phyloP scores from a whole-genome alignment of 1,140 invertebrate species.

The Sinonovacula constricta region DNA sequence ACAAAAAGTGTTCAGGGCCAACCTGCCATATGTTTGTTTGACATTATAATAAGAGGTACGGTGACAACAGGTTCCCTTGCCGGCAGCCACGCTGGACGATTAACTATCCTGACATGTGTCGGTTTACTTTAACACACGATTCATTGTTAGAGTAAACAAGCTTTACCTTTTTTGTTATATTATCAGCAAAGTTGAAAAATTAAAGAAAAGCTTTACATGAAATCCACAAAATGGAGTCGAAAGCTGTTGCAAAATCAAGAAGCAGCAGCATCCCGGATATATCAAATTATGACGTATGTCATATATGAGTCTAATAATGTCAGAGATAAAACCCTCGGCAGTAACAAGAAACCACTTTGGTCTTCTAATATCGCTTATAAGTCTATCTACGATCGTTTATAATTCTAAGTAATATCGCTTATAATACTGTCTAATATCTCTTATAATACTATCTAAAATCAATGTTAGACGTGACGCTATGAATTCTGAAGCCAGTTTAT shows the following conservation, averaged over 20 bases:
- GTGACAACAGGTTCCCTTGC: constrained; percentile 25
- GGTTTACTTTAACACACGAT: constrained; percentile 34
- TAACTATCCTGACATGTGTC: constrained; percentile 39
- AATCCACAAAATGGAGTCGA: constrained; percentile 40
- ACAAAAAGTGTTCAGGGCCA: constrained; percentile 36
- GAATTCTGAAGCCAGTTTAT: no score
- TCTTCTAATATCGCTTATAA: no score
- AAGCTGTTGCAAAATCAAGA: constrained; percentile 54
- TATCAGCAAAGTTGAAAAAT: constrained; percentile 42
- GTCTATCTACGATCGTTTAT: no score
- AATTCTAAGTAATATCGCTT: no score
- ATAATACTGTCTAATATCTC: no score
- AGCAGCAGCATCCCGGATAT: constrained; percentile 39
- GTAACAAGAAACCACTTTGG: no score
- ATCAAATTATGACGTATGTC: no score
- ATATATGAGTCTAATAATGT: no score
- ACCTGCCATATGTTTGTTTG: no score
- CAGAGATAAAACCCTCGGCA: no score
- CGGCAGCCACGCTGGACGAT: constrained; percentile 22
- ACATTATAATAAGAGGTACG: constrained; percentile 23
- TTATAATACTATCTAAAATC: no score
- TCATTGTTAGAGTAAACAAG: constrained; percentile 38
- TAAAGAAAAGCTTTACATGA: constrained; percentile 30
- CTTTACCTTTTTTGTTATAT: constrained; percentile 35
- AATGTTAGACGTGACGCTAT: no score